Conservation (phyloP, 1,140 invertebrate species). For the Zaprionus ornatus region DNA sequence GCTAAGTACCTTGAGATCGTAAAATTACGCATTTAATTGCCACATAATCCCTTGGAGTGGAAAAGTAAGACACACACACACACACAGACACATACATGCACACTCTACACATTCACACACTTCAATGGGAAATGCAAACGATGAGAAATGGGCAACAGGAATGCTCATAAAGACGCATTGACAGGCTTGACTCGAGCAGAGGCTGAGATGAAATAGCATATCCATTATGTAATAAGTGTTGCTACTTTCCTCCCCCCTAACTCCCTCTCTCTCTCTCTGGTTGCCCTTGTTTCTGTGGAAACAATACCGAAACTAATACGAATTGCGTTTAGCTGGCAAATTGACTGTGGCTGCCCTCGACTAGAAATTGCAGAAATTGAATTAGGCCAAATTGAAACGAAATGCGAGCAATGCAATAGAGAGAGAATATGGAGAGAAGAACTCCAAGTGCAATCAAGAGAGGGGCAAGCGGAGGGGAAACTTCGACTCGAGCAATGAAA, state of each 20-base stretch:
- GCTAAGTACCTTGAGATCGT: neutral
- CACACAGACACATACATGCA: neutral
- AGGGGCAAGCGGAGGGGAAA: neutral
- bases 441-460: neutral
- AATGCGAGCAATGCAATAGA: constrained; percentile 12
- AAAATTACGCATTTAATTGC: constrained; percentile 5
- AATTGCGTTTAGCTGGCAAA: constrained; percentile 18
- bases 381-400: constrained; percentile 50
- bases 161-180: neutral
- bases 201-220: neutral
- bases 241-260: neutral
- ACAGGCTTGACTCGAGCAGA: neutral
- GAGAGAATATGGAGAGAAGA: neutral
- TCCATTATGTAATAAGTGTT: constrained; percentile 4
- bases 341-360: constrained; percentile 3
- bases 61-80: neutral
- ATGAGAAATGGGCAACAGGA: neutral
- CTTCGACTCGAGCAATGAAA: constrained; percentile 8
- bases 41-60: neutral
- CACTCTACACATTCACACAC: neutral
- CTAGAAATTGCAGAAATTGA: constrained; percentile 28
- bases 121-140: constrained; percentile 3
- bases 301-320: neutral
- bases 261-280: neutral
- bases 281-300: neutral